These are phyloP conservation scores for Lindbergichthys nudifrons DNA, from an alignment of 2,797 vertebrate genomes.

Conservation along the genomic window DNA sequence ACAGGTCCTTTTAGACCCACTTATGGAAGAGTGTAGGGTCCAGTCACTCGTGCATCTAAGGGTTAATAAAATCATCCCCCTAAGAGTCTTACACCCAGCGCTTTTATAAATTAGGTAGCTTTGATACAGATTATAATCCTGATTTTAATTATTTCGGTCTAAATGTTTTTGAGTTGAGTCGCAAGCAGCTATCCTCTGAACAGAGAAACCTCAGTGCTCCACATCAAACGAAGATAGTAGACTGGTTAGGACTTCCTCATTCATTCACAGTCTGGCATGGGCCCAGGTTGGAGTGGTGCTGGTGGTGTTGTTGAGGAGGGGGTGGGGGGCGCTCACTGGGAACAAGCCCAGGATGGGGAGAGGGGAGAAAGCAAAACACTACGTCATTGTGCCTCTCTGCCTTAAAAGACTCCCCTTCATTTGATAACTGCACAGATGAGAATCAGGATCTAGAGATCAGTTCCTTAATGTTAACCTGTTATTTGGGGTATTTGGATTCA, in stretches of 20 bases:
- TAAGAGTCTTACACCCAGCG: background rate
- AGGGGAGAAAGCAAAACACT: constrained; percentile 73
- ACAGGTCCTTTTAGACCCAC: too few relatives aligned
- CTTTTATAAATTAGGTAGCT: background rate
- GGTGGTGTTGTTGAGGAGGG: constrained; percentile 56
- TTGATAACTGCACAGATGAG: constrained; percentile 48
- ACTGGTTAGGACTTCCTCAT: constrained; percentile 72
- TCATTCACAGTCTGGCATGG: constrained; percentile 76
- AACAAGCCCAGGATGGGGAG: constrained; percentile 61
- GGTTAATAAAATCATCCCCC: background rate
- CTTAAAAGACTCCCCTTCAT: constrained; percentile 72
- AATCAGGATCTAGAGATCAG: constrained; percentile 14
- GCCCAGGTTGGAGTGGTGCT: constrained; percentile 71
- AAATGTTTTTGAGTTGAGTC: constrained; percentile 49
- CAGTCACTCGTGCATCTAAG: too few relatives aligned
- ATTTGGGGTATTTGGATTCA: constrained; percentile 13
- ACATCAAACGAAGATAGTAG: constrained; percentile 82
- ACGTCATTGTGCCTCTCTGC: constrained; percentile 75
- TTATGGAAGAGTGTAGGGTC: too few relatives aligned
- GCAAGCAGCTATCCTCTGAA: constrained; percentile 49
- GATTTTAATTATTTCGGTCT: constrained; percentile 26
- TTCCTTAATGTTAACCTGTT: constrained; percentile 10
- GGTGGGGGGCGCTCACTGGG: constrained; percentile 50
- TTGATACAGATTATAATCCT: constrained; percentile 2
- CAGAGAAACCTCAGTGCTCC: constrained; percentile 80